Evolutionary conservation across 1,140 invertebrate genomes (phyloP).

Genomic region (Ctenoplectra terminalis): DNA sequence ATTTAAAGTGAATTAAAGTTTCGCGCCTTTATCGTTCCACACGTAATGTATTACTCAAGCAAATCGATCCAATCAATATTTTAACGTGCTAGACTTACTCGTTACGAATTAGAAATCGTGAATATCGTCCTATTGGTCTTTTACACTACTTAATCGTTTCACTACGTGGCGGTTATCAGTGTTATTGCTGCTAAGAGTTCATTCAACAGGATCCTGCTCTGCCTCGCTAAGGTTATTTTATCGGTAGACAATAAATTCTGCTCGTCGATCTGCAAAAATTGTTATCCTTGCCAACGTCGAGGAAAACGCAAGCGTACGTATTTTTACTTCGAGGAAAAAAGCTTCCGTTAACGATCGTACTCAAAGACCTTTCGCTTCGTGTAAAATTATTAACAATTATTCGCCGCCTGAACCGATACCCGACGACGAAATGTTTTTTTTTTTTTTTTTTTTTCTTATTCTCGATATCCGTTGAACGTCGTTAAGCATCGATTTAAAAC

Average conservation of each 20-base stretch:
- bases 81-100: conserved; percentile 64
- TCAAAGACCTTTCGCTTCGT: conserved; percentile 19
- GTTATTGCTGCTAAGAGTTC: conserved; percentile 67
- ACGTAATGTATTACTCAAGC: background rate
- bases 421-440: background rate
- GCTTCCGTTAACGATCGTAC: conserved; percentile 42
- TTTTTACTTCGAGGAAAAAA: conserved; percentile 52
- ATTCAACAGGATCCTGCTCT: conserved; percentile 53
- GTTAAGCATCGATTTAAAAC: background rate
- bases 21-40: no score
- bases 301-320: conserved; percentile 40
- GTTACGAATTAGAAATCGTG: conserved; percentile 64
- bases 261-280: conserved; percentile 17
- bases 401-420: background rate
- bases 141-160: conserved; percentile 63
- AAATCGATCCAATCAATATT: conserved; percentile 34
- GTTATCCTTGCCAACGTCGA: conserved; percentile 8
- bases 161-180: conserved; percentile 63
- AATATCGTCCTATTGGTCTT: conserved; percentile 68
- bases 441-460: no score
- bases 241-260: conserved; percentile 37
- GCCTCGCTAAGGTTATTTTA: conserved; percentile 32
- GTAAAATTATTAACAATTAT: background rate
- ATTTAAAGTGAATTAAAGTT: no score
- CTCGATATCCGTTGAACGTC: no score